Evolutionary conservation across 2,888 invertebrate genomes (phyloP).

Genomic region (Sericinus montela): DNA sequence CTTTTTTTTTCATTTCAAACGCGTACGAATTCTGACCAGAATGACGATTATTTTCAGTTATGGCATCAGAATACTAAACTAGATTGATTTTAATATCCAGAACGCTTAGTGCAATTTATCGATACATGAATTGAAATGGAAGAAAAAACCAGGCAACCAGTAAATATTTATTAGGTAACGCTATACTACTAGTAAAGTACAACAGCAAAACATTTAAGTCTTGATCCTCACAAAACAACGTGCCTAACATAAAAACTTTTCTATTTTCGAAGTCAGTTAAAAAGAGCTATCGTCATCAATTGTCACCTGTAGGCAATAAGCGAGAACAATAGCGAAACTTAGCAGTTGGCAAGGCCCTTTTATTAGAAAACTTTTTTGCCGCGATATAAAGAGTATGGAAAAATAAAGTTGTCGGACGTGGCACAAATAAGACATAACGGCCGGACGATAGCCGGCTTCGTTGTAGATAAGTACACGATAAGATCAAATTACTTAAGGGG

Average conservation of each 20-base stretch:
- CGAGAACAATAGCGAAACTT: constrained; percentile 54
- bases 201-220: constrained; percentile 1
- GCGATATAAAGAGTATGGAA: constrained; percentile 54
- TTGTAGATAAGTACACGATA: constrained; percentile 11
- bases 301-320: constrained; percentile 75
- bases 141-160: not conserved
- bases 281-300: constrained; percentile 72
- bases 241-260: constrained; percentile 33
- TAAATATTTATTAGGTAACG: not conserved
- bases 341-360: constrained; percentile 61
- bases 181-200: not conserved
- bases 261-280: constrained; percentile 56
- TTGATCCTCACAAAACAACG: constrained; percentile 23
- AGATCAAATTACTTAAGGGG: constrained; percentile 18
- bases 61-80: too few species aligned
- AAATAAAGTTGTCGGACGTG: constrained; percentile 71
- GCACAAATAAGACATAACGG: constrained; percentile 70
- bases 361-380: constrained; percentile 74
- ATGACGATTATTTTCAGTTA: too few species aligned
- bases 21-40: too few species aligned
- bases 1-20: too few species aligned
- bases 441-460: constrained; percentile 24
- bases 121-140: not conserved
- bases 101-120: too few species aligned
- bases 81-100: too few species aligned